phyloP scores from a whole-genome alignment of 2,888 invertebrate genomes.

The Cactoblastis cactorum region DNA sequence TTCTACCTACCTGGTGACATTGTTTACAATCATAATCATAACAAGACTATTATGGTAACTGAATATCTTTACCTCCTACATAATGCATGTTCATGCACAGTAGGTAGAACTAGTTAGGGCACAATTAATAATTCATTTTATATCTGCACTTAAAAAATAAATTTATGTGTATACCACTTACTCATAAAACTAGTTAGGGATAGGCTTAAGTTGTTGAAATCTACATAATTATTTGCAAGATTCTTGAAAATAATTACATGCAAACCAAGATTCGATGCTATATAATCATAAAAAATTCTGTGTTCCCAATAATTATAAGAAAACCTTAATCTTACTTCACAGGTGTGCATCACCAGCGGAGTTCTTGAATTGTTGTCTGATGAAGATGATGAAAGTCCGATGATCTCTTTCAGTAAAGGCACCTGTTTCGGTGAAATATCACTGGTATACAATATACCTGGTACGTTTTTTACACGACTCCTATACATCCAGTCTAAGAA shows the following conservation, averaged over 20 bases:
- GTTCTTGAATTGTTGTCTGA: constrained; percentile 72
- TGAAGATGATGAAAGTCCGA: constrained; percentile 75
- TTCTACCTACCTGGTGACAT: constrained; percentile 75
- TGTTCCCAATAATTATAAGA: too few species aligned
- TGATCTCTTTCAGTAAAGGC: constrained; percentile 73
- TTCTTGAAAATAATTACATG: too few species aligned
- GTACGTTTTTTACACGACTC: too few species aligned
- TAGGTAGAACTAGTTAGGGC: too few species aligned
- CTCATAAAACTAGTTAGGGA: not conserved
- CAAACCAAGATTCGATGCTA: too few species aligned
- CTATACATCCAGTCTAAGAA: too few species aligned
- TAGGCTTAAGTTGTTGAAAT: too few species aligned
- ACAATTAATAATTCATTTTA: not conserved
- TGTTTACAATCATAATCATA: constrained; percentile 70
- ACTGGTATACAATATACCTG: constrained; percentile 69
- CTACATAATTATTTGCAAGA: too few species aligned
- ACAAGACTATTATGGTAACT: constrained; percentile 74
- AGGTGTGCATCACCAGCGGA: constrained; percentile 73
- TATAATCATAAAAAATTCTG: too few species aligned
- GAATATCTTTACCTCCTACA: constrained; percentile 2
- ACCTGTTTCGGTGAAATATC: constrained; percentile 77
- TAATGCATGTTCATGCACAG: not conserved
- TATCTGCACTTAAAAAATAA: not conserved
- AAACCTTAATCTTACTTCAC: constrained; percentile 2
- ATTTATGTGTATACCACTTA: not conserved